Evolutionary conservation across 2,113 vertebrate genomes (phyloP).

Genomic region (Bufo gargarizans): DNA sequence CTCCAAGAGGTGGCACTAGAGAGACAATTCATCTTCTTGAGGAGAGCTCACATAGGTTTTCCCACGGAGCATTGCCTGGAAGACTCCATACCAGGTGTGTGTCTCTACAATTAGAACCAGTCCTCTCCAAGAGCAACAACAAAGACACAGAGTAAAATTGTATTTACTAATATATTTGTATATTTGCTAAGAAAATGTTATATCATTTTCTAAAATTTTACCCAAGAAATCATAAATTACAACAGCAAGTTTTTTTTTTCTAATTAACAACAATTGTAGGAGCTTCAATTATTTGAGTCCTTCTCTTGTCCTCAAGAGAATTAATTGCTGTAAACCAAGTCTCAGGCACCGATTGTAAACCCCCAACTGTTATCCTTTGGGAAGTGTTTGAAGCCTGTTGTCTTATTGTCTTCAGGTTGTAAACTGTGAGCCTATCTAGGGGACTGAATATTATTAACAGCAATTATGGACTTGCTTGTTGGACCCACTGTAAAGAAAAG

Average conservation of each 20-base stretch:
- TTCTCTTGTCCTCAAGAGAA: slow-evolving; percentile 11
- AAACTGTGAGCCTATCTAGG: slow-evolving; percentile 48
- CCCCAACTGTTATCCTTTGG: slow-evolving; percentile 24
- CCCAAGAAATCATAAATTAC: background rate
- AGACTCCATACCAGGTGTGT: too few relatives aligned
- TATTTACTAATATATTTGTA: background rate
- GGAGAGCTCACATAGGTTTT: too few relatives aligned
- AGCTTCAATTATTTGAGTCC: background rate
- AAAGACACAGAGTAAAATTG: background rate
- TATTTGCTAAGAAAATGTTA: background rate
- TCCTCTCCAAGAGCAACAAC: too few relatives aligned
- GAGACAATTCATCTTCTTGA: too few relatives aligned
- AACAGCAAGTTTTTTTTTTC: background rate
- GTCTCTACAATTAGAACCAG: too few relatives aligned
- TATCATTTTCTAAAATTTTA: background rate
- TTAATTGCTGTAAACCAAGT: slow-evolving; percentile 35
- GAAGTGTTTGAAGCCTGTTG: slow-evolving; percentile 35
- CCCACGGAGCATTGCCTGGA: too few relatives aligned
- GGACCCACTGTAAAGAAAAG: slow-evolving; percentile 58
- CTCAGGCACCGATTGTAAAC: background rate
- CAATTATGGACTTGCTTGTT: slow-evolving; percentile 42
- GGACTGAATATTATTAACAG: slow-evolving; percentile 8
- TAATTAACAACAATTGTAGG: background rate
- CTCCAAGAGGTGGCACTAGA: too few relatives aligned
- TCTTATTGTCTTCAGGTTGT: slow-evolving; percentile 35